A percentile compares a stretch with the other conserved stretches of the same genome.
Evolutionary conservation across 1,140 invertebrate genomes (phyloP).

Genomic region (Araneus ventricosus): DNA sequence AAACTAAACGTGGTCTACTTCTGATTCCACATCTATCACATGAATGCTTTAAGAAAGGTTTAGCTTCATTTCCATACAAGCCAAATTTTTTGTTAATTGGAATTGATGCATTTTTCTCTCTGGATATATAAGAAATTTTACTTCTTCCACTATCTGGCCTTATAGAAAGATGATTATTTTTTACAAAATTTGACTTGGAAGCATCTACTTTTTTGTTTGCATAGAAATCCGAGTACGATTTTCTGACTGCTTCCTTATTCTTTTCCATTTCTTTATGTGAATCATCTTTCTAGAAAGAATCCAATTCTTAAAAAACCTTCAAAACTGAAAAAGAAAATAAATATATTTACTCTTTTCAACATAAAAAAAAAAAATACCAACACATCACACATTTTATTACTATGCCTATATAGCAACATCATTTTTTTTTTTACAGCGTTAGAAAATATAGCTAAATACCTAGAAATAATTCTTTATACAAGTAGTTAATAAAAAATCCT

Average conservation of each 20-base stretch:
- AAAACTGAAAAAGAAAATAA: constrained; percentile 1
- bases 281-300: constrained; percentile 54
- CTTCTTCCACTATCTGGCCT: constrained; percentile 3
- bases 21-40: constrained; percentile 63
- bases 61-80: constrained; percentile 34
- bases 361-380: not conserved
- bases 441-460: too few relatives aligned
- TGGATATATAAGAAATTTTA: constrained; percentile 50
- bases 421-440: too few relatives aligned
- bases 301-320: not conserved
- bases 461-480: too few relatives aligned
- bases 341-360: not conserved
- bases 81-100: constrained; percentile 50
- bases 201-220: constrained; percentile 40
- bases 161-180: constrained; percentile 24
- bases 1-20: constrained; percentile 19
- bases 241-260: constrained; percentile 42
- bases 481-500: too few relatives aligned
- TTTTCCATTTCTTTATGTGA: constrained; percentile 48
- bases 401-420: too few relatives aligned
- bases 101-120: constrained; percentile 42
- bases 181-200: constrained; percentile 31
- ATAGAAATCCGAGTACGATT: constrained; percentile 24
- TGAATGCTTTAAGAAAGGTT: constrained; percentile 48
- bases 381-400: not conserved